Evolutionary conservation across 2,888 invertebrate species (phyloP).

Genomic region (Shargacucullia verbasci): DNA sequence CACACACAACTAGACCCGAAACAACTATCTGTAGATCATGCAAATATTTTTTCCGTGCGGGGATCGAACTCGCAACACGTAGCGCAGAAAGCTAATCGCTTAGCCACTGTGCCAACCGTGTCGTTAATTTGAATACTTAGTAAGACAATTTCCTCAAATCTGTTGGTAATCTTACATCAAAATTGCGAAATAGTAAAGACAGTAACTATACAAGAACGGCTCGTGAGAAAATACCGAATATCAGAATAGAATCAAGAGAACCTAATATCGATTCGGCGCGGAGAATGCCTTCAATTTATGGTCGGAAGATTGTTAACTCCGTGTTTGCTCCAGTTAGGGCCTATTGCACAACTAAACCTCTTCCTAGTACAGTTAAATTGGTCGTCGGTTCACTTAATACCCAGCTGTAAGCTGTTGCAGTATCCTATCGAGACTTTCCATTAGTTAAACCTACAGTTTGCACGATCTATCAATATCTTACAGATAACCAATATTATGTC

Average conservation of each 20-base stretch:
- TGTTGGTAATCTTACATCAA: no score
- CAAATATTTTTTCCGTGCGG: no score
- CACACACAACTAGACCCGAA: no score
- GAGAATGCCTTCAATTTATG: constrained; percentile 46
- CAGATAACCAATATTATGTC: constrained; percentile 18
- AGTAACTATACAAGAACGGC: background rate
- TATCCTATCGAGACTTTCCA: constrained; percentile 15
- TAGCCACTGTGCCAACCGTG: no score
- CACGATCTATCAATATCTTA: constrained; percentile 15
- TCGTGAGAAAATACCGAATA: constrained; percentile 47
- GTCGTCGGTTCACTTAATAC: constrained; percentile 19
- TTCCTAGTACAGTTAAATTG: constrained; percentile 49
- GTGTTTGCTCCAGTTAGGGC: constrained; percentile 51
- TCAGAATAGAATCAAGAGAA: constrained; percentile 13
- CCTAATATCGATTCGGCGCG: constrained; percentile 10
- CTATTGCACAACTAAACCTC: constrained; percentile 44
- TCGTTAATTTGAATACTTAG: constrained; percentile 16
- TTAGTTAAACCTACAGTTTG: constrained; percentile 21
- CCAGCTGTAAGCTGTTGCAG: constrained; percentile 15
- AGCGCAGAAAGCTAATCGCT: no score
- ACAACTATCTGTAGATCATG: no score
- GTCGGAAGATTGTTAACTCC: constrained; percentile 31
- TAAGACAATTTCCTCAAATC: constrained; percentile 8
- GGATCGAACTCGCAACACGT: no score
- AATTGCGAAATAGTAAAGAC: constrained; percentile 6